Percentiles rank a stretch among this genome's conserved stretches.
phyloP scores from a whole-genome alignment of 1,140 invertebrate species.

The Lasioglossum baleicum region DNA sequence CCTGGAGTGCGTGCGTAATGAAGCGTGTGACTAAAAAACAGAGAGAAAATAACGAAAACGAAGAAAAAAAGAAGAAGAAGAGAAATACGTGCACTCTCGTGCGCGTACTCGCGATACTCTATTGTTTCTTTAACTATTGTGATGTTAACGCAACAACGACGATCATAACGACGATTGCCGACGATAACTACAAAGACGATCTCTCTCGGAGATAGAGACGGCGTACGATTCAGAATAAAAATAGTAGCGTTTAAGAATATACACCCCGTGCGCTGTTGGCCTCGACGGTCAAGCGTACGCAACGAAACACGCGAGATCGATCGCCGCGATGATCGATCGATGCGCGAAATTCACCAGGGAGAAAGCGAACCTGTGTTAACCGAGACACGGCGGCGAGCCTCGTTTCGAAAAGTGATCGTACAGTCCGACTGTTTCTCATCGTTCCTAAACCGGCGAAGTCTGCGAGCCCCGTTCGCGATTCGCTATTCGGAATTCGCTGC shows the following conservation, averaged over 20 bases:
- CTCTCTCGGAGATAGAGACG: neutral
- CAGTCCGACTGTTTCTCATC: neutral
- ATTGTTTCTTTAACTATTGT: constrained; percentile 10
- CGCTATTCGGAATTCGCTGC: neutral
- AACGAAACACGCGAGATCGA: constrained; percentile 1
- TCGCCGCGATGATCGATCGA: neutral
- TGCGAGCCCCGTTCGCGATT: neutral
- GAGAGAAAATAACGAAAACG: no score
- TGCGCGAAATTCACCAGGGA: no score
- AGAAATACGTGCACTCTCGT: neutral
- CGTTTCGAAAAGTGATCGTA: neutral
- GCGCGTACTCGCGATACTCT: neutral
- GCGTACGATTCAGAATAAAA: neutral
- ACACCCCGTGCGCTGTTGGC: neutral
- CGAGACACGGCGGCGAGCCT: neutral
- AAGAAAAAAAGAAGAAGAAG: no score
- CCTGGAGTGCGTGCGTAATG: no score
- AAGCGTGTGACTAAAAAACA: neutral
- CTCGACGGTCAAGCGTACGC: neutral
- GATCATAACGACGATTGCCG: constrained; percentile 3
- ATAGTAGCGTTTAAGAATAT: constrained; percentile 13
- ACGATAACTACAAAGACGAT: neutral
- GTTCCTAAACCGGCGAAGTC: neutral
- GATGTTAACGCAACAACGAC: constrained; percentile 29
- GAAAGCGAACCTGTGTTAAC: no score